Evolutionary conservation across 2,888 invertebrate genomes (phyloP), one percentile per base, ranked within the genome.

Genomic region (Microctonus brassicae): DNA sequence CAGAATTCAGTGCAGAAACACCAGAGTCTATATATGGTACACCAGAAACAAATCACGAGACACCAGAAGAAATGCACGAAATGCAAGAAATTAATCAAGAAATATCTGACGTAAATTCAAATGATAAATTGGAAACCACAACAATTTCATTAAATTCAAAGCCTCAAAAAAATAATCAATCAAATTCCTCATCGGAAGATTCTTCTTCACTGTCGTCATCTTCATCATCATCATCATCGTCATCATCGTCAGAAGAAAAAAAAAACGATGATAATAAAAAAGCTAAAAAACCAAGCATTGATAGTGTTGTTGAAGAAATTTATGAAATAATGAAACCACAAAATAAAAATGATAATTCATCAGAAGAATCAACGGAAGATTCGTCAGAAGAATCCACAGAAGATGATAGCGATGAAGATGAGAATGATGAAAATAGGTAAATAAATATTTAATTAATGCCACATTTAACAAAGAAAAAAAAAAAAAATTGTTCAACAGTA

Each of bases 381-480:
- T 74, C 74, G 0, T 36, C 72, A 11, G 76, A 79, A 17, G 76
- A 74, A 53, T 68, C 70, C 58, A 65, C 39, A n/a, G 64, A 73
- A 2, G 52, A 62, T 1, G 61, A 62, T 20, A 65, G 34, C 17
- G 61, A 75, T n/a, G 61, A 29, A n/a, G 85, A 84, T 7, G 80
- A 81, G 58, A 76, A 81, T 2, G 84, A 84, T 39, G 84, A 86
- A 61, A 82, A 70, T 20, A 82, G 86, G 86, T 60, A 33, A 57
- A 42, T 39, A 47, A 36, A n/a, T 60, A 36, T 58, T 26, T 33
- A 7, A 53, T 2, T 36, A 3, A 11, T 22, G 1, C 20, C 0
- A 57, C 3, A 36, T 17, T 60, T n/a, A n/a, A n/a, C n/a, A n/a
- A n/a, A n/a, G n/a, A n/a, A n/a, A n/a, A n/a, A n/a, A n/a, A n/a